Conservation (phyloP, 2,888 invertebrate species). For the Macrosiphum euphorbiae region DNA sequence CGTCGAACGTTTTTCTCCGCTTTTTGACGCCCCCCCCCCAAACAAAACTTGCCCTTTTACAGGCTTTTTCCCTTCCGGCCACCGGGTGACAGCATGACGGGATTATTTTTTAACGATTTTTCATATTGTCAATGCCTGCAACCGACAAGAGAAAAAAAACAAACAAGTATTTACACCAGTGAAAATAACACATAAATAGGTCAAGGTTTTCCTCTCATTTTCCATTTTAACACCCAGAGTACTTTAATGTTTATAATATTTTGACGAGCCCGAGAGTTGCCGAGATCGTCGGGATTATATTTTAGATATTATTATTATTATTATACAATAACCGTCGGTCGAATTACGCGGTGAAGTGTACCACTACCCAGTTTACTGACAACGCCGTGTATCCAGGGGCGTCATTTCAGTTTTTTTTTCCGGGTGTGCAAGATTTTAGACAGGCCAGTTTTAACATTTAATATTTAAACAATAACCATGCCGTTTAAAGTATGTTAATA, state of each 20-base stretch:
- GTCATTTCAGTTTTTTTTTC: no score
- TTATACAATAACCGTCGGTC: not conserved
- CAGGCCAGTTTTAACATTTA: no score
- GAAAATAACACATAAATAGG: not conserved
- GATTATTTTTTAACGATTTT: constrained; percentile 6
- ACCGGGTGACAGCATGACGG: not conserved
- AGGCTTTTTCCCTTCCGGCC: not conserved
- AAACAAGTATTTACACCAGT: not conserved
- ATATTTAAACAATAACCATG: no score
- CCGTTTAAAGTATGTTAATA: no score
- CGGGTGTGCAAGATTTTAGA: no score
- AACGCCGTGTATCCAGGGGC: no score
- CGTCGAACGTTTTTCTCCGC: not conserved
- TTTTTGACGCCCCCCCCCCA: not conserved
- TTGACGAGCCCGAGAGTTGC: not conserved
- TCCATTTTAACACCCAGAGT: not conserved
- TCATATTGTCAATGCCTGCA: not conserved
- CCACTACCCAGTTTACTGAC: not conserved
- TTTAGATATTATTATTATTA: not conserved
- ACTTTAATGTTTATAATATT: not conserved
- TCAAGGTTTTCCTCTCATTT: not conserved
- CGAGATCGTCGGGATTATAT: not conserved
- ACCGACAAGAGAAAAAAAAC: not conserved
- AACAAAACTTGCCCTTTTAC: not conserved
- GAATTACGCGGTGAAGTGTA: not conserved